Conservation (phyloP, 2,797 vertebrate species). For the Mormyrops attenuatus region DNA sequence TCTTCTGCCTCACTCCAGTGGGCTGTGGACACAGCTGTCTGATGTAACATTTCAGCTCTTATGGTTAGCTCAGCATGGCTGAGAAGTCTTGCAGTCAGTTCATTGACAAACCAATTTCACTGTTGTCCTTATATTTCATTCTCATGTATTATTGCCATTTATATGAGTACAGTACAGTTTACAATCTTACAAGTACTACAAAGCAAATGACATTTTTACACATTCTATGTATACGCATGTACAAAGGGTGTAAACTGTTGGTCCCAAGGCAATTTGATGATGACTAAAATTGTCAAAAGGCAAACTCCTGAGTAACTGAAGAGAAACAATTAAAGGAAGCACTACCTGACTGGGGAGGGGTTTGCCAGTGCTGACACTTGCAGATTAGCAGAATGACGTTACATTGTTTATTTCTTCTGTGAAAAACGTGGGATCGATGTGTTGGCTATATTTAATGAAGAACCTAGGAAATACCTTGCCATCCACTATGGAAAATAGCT, state of each 20-base stretch:
- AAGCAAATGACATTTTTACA: not conserved
- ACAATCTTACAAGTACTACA: not conserved
- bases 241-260: not conserved
- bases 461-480: no score
- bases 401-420: no score
- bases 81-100: not conserved
- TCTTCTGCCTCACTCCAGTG: constrained; percentile 6
- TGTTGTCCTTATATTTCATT: not conserved
- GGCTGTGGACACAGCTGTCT: not conserved
- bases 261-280: not conserved
- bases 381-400: no score
- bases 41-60: not conserved
- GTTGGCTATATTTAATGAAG: no score
- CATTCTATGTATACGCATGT: not conserved
- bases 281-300: not conserved
- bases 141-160: not conserved
- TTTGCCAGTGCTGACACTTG: not conserved
- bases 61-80: not conserved
- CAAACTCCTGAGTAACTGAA: not conserved
- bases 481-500: no score
- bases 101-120: not conserved
- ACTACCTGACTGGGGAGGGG: not conserved
- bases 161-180: not conserved
- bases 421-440: no score
- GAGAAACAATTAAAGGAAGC: not conserved